Evolutionary conservation across 2,888 invertebrate genomes (phyloP), one percentile per base, ranked within the genome.

Genomic region (Phyto melanocephala): DNA sequence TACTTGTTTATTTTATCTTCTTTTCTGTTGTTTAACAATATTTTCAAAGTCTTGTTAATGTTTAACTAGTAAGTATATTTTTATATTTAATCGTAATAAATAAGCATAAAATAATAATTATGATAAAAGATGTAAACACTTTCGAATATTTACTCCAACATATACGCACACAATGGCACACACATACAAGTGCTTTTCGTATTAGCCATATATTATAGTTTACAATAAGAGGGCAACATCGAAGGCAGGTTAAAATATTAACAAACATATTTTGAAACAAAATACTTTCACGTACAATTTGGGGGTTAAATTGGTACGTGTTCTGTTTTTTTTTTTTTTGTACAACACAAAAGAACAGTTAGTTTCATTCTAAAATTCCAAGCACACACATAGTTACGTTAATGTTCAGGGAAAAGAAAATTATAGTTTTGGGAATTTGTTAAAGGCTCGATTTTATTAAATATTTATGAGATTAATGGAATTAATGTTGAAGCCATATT

Each of bases 41-140:
- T 54, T 54, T 50, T 22, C 50, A 4, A 22, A 50, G 28, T 10
- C 42, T 1, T 62, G 24, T 62, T 24, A 40, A 8, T n/a, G 40
- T 42, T 24, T 24, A 24, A 24, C 28, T 52, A 28, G 2, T 28
- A 52, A 28, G 3, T 22, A 37, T 37, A 11, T 35, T 15, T 35
- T 7, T 13, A 22, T 65, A 15, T 33, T 33, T 65, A 65, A 33
- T 47, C 1, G 17, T 47, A n/a, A 50, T 50, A 22, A 37, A 52
- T 52, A 67, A 67, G 47, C 13, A 65, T 65, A 65, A 63, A 47
- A 67, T 67, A 67, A 50, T 67, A 67, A 67, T 67, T 67, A 37
- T 67, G 35, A 52, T 52, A 52, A 37, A 24, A 52, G n/a, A 52
- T 52, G 15, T 24, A 62, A 50, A 13, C 67, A 67, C 24, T 11